Base-by-base conservation (phyloP, 2,888 invertebrate genomes). In the Lymantria dispar region DNA sequence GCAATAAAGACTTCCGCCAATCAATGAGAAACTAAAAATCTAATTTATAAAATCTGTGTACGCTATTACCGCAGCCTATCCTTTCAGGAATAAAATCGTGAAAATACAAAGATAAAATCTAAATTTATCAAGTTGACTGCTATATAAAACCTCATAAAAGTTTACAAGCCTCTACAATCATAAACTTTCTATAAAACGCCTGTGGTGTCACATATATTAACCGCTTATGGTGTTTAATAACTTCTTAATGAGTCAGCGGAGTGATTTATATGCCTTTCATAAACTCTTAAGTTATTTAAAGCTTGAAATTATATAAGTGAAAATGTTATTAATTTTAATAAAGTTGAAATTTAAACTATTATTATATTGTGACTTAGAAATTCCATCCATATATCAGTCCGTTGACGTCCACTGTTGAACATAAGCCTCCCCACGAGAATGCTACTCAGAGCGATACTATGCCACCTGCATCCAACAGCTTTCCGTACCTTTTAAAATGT, bases 171-270 rank as follows among this genome's bases (percentile, higher is more conserved):
- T 29, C 29, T 36, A 47, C 31, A 15, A 41, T 29, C 15, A 47
- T 42, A 48, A 48, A 48, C 43, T 43, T 43, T 48, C 13, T 30
- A 43, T 38, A 22, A 14, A 43, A 48, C n/a, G 42, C 40, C 31
- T n/a, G 41, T 40, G 41, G 30, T 43, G 48, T 43, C 43, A 48
- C 33, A 42, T 30, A 14, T 48, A 48, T 38, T 43, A 15, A 48
- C 37, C 48, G 37, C 43, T 43, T 43, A 43, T 43, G 43, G 30
- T 29, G 36, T 48, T 48, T 48, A 48, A 44, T 44, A 44, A 44
- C 38, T 48, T 44, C 48, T 39, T 44, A 44, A 48, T 48, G 43
- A 48, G 39, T 30, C 31, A 40, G 22, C 12, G 15, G 7, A 22
- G n/a, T 48, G 38, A 48, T 48, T 48, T 48, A 48, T 31, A 37